A percentile compares a stretch with the other conserved stretches of the same genome.
Conservation (phyloP, 2,797 vertebrate genomes). For the Trachops cirrhosus region DNA sequence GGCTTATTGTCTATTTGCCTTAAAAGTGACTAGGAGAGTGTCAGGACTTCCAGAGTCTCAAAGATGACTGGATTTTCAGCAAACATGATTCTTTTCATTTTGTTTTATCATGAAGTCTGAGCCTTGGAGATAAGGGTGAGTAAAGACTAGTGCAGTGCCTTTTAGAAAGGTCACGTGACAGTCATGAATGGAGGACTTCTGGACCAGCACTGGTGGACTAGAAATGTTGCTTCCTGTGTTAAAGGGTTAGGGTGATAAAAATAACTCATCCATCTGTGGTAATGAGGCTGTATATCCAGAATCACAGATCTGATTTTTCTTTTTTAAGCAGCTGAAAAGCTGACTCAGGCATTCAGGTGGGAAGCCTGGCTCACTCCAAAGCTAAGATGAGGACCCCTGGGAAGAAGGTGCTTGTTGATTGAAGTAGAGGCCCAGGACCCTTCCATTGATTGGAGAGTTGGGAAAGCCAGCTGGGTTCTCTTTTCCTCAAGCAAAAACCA, state of each 20-base stretch:
- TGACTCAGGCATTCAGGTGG: not conserved
- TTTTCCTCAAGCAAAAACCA: not conserved
- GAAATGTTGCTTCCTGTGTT: not conserved
- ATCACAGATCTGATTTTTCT: not conserved
- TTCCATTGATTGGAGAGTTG: not conserved
- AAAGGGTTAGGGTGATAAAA: not conserved
- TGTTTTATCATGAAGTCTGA: not conserved
- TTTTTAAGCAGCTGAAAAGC: not conserved
- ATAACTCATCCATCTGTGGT: not conserved
- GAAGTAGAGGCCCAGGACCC: not conserved
- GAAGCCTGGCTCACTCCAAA: not conserved
- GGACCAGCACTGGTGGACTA: not conserved
- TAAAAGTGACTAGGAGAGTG: not conserved
- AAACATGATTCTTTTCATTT: not conserved
- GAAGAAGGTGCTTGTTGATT: not conserved
- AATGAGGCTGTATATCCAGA: not conserved
- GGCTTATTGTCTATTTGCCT: not conserved
- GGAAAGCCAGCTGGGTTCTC: not conserved
- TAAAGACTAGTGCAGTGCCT: not conserved
- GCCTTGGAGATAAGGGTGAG: not conserved
- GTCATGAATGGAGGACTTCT: not conserved
- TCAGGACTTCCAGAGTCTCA: not conserved
- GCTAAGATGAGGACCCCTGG: not conserved
- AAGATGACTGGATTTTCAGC: not conserved
- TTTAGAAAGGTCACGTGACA: not conserved